phyloP scores from a whole-genome alignment of 2,113 vertebrate genomes.

The Aix galericulata region DNA sequence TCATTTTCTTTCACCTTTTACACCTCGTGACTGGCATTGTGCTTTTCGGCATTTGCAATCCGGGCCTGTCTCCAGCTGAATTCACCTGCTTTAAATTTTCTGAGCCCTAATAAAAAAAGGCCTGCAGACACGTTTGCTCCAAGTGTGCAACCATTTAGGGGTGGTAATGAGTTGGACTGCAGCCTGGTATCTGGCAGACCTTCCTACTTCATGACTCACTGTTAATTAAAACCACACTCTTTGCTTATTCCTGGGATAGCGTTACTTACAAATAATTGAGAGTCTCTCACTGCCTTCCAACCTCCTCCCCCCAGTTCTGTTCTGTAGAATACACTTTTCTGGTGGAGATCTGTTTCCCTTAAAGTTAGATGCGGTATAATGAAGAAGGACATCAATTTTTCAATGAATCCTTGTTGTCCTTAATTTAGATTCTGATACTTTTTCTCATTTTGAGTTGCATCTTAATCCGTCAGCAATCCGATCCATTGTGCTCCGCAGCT shows the following conservation, averaged over 20 bases:
- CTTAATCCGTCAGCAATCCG: neutral
- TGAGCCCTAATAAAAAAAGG: constrained; percentile 62
- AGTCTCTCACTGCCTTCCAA: neutral
- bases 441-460: neutral
- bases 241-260: constrained; percentile 64
- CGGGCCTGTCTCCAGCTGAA: constrained; percentile 40
- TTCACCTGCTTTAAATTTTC: constrained; percentile 66
- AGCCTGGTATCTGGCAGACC: constrained; percentile 65
- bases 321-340: constrained; percentile 23
- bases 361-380: neutral
- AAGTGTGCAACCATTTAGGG: constrained; percentile 64
- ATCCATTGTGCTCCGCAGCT: neutral
- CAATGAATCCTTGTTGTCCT: neutral
- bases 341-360: constrained; percentile 34
- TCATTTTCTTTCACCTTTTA: constrained; percentile 64
- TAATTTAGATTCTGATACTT: constrained; percentile 27
- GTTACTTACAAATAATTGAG: constrained; percentile 59
- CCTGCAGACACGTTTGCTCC: constrained; percentile 68
- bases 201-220: constrained; percentile 67
- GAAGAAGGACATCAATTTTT: constrained; percentile 39
- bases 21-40: constrained; percentile 52
- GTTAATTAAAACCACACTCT: constrained; percentile 80
- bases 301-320: neutral
- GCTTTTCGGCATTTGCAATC: neutral
- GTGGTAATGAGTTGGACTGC: constrained; percentile 65